Evolutionary conservation across 1,140 invertebrate genomes (phyloP), one percentile per base, ranked within the genome.

Genomic region (Ips typographus): DNA sequence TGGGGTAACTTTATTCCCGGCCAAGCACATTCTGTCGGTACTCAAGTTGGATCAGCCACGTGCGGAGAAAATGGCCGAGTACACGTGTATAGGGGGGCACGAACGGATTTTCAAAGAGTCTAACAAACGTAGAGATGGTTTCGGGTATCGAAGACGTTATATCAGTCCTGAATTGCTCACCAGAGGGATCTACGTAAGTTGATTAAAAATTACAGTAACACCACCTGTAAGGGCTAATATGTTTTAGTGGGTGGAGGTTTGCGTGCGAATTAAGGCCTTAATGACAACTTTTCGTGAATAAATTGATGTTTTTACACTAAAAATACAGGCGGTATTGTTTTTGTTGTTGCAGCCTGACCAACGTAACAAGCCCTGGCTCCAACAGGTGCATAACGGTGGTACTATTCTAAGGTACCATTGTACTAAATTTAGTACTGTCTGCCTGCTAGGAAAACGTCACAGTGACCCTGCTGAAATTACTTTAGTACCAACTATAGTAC

Each of bases 1-100:
- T 5, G 91, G 91, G 6, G 86, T 92, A 39, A 86, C 86, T 63
- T 86, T 88, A 75, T 93, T 92, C 75, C 88, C 91, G 75, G 89
- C 90, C 0, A 78, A 91, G 37, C 88, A 91, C 72, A 87, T 91
- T 1, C 89, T 91, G 72, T 86, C 85, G 6, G 90, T 89, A 0
- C 77, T 92, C 55, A 86, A 86, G 67, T 75, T 91, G 2, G 88
- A 86, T 66, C 84, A 87, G 71, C 62, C 73, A 2, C 83, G 84
- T 2, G 83, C 86, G 2, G 85, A 88, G 78, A 80, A 87, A 2
- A 89, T 89, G 41, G 73, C 76, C 49, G 76, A 78, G 62, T 79
- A 75, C 67, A 68, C 72, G 7, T 77, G 76, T 57, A 47, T 80
- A n/a, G 77, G 77, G 5, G 78, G 72, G 2, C 78, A 78, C 59